A percentile compares a stretch with the other conserved stretches of the same genome.
These are phyloP conservation scores for Tauraco erythrolophus DNA, from an alignment of 2,113 vertebrate genomes.

Conservation along the genomic window DNA sequence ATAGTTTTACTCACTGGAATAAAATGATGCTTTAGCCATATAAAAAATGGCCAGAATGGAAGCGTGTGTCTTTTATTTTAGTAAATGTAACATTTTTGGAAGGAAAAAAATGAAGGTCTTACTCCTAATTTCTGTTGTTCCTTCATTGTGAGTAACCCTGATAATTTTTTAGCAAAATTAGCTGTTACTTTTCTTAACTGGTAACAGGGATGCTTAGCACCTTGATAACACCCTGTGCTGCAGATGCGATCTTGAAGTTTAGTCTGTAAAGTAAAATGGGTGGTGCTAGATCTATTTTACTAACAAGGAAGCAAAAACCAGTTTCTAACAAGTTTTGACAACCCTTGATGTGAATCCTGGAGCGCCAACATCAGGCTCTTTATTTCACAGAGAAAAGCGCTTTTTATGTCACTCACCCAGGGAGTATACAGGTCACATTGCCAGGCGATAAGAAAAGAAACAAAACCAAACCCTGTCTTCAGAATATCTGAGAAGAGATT, in stretches of 20 bases:
- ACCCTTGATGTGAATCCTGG: fast-evolving
- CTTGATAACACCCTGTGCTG: not conserved
- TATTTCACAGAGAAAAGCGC: not conserved
- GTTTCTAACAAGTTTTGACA: not conserved
- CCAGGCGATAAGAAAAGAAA: not conserved
- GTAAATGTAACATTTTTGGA: not conserved
- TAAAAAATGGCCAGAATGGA: no score
- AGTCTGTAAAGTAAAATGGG: not conserved
- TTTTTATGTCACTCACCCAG: not conserved
- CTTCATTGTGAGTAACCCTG: not conserved
- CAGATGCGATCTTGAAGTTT: not conserved
- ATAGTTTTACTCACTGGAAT: not conserved
- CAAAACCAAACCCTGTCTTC: not conserved
- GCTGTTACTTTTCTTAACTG: not conserved
- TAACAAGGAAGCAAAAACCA: not conserved
- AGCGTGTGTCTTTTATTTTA: no score
- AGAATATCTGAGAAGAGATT: not conserved
- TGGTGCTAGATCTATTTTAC: not conserved
- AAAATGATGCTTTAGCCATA: not conserved
- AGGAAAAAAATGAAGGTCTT: not conserved
- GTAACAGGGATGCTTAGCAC: not conserved
- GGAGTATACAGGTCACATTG: not conserved
- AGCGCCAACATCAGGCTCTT: not conserved
- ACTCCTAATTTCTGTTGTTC: not conserved
- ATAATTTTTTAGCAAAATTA: not conserved